Conservation (phyloP, 2,888 invertebrate genomes). For the Ennomos fuscantarius region DNA sequence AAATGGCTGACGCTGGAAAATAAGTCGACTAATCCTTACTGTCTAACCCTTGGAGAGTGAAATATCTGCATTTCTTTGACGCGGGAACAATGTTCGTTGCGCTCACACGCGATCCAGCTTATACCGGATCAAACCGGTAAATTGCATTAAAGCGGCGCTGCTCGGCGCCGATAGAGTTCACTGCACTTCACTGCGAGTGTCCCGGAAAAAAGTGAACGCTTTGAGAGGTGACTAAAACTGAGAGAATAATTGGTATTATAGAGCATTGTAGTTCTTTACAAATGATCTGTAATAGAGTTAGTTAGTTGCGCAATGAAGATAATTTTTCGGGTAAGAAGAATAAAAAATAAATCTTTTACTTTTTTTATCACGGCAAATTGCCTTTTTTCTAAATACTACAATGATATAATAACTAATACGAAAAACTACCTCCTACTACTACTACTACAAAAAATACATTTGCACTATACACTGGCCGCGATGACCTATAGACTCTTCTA, state of each 20-base stretch:
- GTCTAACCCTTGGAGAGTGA: slow-evolving; percentile 19
- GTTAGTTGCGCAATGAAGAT: no score
- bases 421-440: no score
- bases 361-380: no score
- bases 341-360: no score
- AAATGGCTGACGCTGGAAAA: no score
- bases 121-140: slow-evolving; percentile 58
- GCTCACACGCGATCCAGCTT: slow-evolving; percentile 39
- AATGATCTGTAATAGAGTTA: no score
- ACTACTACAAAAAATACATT: no score
- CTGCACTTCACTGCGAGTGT: slow-evolving; percentile 45
- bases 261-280: background rate
- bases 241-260: slow-evolving; percentile 15
- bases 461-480: no score
- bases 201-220: slow-evolving; percentile 13
- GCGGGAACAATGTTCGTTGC: slow-evolving; percentile 44
- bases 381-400: no score
- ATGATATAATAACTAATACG: no score
- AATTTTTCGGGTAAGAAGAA: no score
- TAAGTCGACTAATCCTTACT: slow-evolving; percentile 7
- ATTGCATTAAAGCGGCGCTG: slow-evolving; percentile 58
- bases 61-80: slow-evolving; percentile 35
- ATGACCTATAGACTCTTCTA: no score
- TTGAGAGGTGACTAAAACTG: slow-evolving; percentile 18
- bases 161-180: slow-evolving; percentile 55